Evolutionary conservation across 2,113 vertebrate species (phyloP).

Genomic region (Saccopteryx bilineata): DNA sequence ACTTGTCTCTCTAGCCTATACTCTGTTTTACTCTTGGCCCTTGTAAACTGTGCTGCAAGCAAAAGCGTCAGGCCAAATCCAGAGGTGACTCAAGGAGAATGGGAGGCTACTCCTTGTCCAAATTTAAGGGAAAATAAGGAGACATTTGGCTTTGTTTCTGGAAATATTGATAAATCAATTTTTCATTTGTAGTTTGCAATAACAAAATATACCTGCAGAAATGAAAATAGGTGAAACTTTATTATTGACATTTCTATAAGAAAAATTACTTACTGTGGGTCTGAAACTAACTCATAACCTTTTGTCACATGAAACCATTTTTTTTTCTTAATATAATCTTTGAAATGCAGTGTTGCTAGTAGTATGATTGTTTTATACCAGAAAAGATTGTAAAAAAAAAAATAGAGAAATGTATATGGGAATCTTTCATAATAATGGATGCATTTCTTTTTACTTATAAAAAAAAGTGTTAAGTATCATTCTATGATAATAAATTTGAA

Average conservation of each 20-base stretch:
- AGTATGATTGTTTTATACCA: not conserved
- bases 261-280: constrained; percentile 17
- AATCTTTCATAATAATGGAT: constrained; percentile 25
- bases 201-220: constrained; percentile 61
- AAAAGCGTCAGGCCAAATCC: constrained; percentile 36
- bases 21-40: not conserved
- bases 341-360: constrained; percentile 54
- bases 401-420: not conserved
- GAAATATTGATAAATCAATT: constrained; percentile 36
- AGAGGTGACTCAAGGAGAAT: constrained; percentile 23
- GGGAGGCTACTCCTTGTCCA: not conserved
- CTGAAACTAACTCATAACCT: constrained; percentile 32
- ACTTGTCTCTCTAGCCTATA: not conserved
- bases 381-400: constrained; percentile 38
- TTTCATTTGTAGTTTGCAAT: constrained; percentile 61
- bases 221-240: constrained; percentile 65
- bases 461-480: not conserved
- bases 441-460: not conserved
- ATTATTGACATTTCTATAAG: constrained; percentile 39
- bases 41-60: not conserved
- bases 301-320: not conserved
- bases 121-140: not conserved
- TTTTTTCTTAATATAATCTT: constrained; percentile 30
- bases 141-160: constrained; percentile 38
- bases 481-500: constrained; percentile 16